These are phyloP conservation scores for Silvanus unidentatus DNA, from an alignment of 2,888 invertebrate genomes.

Conservation along the genomic window DNA sequence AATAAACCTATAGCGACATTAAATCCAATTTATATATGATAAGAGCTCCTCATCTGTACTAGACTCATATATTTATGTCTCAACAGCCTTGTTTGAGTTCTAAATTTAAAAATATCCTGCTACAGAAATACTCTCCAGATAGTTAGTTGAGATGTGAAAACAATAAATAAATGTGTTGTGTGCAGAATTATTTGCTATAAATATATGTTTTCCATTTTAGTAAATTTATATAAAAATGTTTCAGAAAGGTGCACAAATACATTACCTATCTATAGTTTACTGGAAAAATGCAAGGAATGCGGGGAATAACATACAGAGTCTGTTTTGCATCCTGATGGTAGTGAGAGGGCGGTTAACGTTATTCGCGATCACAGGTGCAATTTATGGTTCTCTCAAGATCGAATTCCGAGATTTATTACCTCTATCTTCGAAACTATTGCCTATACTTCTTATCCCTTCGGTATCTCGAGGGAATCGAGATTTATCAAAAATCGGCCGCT, in stretches of 20 bases:
- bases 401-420: constrained; percentile 46
- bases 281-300: constrained; percentile 9
- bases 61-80: constrained; percentile 12
- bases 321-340: constrained; percentile 38
- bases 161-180: constrained; percentile 41
- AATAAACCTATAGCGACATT: constrained; percentile 1
- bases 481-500: constrained; percentile 43
- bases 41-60: constrained; percentile 13
- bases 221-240: too few relatives aligned
- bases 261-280: too few relatives aligned
- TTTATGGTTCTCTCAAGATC: constrained; percentile 47
- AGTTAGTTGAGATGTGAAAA: constrained; percentile 34
- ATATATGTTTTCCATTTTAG: constrained; percentile 38
- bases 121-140: too few relatives aligned
- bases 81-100: constrained; percentile 14
- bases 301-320: constrained; percentile 27
- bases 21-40: constrained; percentile 3
- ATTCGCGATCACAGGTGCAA: constrained; percentile 46
- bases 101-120: constrained; percentile 11
- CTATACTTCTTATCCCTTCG: constrained; percentile 44
- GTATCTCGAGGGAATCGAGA: constrained; percentile 43
- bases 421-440: constrained; percentile 47
- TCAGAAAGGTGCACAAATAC: too few relatives aligned
- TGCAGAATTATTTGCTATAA: constrained; percentile 35
- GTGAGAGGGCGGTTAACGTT: constrained; percentile 38